phyloP scores from a whole-genome alignment of 2,888 invertebrate genomes.

The Cancer borealis region DNA sequence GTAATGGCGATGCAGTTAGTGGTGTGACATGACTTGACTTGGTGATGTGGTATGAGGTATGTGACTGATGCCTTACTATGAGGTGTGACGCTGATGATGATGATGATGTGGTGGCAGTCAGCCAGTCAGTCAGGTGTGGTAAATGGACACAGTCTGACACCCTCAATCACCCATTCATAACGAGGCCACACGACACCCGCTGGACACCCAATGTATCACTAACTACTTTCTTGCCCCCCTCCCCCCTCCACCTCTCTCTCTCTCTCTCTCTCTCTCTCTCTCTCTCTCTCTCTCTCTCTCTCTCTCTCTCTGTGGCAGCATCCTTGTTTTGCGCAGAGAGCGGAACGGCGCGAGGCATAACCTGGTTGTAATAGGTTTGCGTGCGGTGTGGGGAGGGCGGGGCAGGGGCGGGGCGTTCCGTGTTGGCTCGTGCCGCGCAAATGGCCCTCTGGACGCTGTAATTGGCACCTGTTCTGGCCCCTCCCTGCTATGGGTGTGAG shows the following conservation, averaged over 20 bases:
- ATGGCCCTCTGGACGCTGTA: conserved; percentile 11
- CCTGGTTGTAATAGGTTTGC: not conserved
- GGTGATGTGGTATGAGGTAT: not conserved
- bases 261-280: not conserved
- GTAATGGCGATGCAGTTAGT: not conserved
- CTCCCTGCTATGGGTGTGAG: not conserved
- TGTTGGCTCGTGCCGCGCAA: conserved; percentile 9
- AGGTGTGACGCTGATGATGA: too few relatives aligned
- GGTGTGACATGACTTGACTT: not conserved
- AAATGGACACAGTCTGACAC: conserved; percentile 20
- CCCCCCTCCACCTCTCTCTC: too few relatives aligned
- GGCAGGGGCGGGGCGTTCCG: not conserved
- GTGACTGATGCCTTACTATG: not conserved
- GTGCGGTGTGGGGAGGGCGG: not conserved
- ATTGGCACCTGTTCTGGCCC: not conserved
- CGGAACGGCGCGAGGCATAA: conserved; percentile 46
- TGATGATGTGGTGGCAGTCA: too few relatives aligned
- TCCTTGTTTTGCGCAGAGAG: conserved; percentile 11
- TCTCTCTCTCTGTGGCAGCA: conserved; percentile 29
- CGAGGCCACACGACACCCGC: not conserved
- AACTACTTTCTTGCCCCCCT: not conserved
- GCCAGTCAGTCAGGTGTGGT: not conserved
- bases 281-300: not conserved
- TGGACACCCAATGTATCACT: not conserved
- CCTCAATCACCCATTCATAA: not conserved